Evolutionary conservation across 1,140 invertebrate genomes (phyloP).

Genomic region (Varroa destructor): DNA sequence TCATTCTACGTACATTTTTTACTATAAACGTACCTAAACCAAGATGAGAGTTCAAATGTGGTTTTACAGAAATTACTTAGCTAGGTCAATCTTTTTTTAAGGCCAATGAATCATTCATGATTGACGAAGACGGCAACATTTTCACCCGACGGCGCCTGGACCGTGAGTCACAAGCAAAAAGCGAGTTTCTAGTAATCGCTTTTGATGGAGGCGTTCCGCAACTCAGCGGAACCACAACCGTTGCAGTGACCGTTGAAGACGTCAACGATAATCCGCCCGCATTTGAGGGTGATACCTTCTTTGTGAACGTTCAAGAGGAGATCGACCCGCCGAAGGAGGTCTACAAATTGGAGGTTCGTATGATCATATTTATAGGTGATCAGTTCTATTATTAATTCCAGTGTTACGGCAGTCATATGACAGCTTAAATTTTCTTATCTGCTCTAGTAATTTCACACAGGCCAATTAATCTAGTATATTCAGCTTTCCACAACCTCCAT

Average conservation of each 20-base stretch:
- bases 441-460: too few species aligned
- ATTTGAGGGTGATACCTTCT: constrained; percentile 36
- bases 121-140: constrained; percentile 42
- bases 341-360: constrained; percentile 33
- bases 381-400: background rate
- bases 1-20: too few species aligned
- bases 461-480: too few species aligned
- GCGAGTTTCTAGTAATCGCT: constrained; percentile 44
- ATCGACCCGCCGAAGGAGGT: constrained; percentile 37
- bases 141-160: constrained; percentile 37
- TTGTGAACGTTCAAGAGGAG: constrained; percentile 37
- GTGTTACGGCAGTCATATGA: background rate
- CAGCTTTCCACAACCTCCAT: too few species aligned
- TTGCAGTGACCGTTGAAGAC: constrained; percentile 55
- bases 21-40: too few species aligned
- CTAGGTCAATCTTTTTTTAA: too few species aligned
- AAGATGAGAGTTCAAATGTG: too few species aligned
- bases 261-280: constrained; percentile 40
- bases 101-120: constrained; percentile 39
- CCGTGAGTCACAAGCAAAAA: constrained; percentile 35
- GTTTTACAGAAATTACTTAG: too few species aligned
- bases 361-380: constrained; percentile 39
- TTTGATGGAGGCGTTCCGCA: constrained; percentile 40
- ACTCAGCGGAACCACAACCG: constrained; percentile 41
- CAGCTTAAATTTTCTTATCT: background rate